Base-by-base conservation (phyloP, 2,113 vertebrate genomes). In the Oxyura jamaicensis region DNA sequence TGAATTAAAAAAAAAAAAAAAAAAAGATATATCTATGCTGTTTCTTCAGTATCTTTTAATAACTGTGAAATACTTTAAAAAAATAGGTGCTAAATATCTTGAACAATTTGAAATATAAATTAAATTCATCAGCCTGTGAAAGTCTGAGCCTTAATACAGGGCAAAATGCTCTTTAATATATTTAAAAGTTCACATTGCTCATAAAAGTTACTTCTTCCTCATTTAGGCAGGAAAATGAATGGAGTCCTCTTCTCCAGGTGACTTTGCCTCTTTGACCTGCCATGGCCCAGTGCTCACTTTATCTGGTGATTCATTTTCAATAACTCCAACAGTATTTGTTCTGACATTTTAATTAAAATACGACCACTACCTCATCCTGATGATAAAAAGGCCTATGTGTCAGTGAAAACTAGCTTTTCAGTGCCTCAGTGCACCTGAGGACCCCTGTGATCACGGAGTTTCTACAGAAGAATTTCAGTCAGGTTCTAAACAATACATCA, bases 311-410 rank as follows among this genome's bases (percentile, higher is more conserved):
- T 99, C 98, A 98, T 99, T 98, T 98, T 98, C 98, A 98, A 98
- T 98, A 98, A 98, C 98, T 98, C 97, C 97, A 98, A 98, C 98
- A 98, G 98, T 98, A 99, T 98, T 98, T 98, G 98, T 98, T 98
- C 98, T 99, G 98, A 99, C 98, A 99, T 98, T 99, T 99, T 98
- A 99, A 99, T 99, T 99, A 99, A 98, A 99, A 98, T 98, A 99
- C 98, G 98, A 98, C 97, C 98, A 98, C 98, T 98, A 98, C 98
- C 98, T 98, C 98, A 98, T 98, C 98, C 98, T 98, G 98, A 98
- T 98, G 98, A 98, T 98, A 98, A 98, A 98, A 98, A 98, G 98
- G 97, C 94, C 96, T 91, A 94, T 97, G 97, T 98, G 97, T 97
- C 97, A 98, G 97, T 95, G 97, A 98, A 98, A 98, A 98, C 96